Conservation (phyloP, 2,888 invertebrate species). For the Euplagia quadripunctaria region DNA sequence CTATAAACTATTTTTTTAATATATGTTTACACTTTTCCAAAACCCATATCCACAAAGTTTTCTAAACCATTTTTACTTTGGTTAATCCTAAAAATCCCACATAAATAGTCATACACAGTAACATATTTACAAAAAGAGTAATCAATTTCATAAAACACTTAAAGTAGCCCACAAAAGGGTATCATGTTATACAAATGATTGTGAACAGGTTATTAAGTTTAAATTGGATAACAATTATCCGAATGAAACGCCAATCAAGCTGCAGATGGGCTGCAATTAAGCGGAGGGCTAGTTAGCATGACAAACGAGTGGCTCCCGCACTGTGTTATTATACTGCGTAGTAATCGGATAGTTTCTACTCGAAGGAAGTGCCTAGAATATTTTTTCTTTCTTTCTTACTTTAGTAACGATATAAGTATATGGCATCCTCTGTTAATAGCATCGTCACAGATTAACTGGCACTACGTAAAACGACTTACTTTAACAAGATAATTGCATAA, state of each 20-base stretch:
- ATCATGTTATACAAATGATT: conserved; percentile 46
- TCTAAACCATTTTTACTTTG: no score
- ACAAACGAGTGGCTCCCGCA: conserved; percentile 63
- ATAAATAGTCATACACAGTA: no score
- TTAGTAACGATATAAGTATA: no score
- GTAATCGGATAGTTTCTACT: conserved; percentile 33
- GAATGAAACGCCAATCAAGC: conserved; percentile 72
- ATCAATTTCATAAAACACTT: conserved; percentile 19
- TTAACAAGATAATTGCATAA: no score
- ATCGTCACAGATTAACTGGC: no score
- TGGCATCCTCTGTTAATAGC: no score
- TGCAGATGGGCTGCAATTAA: conserved; percentile 68
- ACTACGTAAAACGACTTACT: no score
- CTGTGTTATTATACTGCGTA: conserved; percentile 54
- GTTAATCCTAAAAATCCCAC: no score
- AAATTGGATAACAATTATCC: conserved; percentile 71
- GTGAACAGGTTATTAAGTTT: conserved; percentile 60
- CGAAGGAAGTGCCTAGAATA: not conserved
- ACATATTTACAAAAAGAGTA: not conserved
- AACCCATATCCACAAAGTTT: no score
- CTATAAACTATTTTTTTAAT: no score
- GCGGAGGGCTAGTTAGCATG: conserved; percentile 70
- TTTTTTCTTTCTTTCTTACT: not conserved
- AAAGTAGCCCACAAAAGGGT: conserved; percentile 5
- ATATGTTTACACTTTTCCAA: no score